Evolutionary conservation across 1,140 invertebrate genomes (phyloP), one percentile per base, ranked within the genome.

Genomic region (Sinonovacula constricta): DNA sequence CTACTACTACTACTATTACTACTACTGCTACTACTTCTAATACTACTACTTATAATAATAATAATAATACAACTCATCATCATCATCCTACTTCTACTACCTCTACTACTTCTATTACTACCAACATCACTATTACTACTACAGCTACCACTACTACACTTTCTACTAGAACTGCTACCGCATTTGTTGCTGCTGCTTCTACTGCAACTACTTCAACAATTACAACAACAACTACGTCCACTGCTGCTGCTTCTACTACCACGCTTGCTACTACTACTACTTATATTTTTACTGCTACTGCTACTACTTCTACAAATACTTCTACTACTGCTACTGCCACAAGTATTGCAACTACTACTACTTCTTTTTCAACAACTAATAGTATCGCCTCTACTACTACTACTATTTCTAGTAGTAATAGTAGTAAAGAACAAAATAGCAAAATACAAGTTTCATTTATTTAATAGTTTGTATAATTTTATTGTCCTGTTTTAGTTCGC

Each of bases 401-500:
- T 84, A 87, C 12, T 75, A 18, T 14, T 81, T 68, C n/a, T 84
- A 59, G 57, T 81, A 87, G 3, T 49, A 54, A 34, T 86, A 83
- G 18, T 86, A 34, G 30, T 80, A 68, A n/a, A n/a, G n/a, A n/a
- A n/a, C n/a, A n/a, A n/a, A n/a, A n/a, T n/a, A n/a, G n/a, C n/a
- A n/a, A n/a, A n/a, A n/a, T n/a, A n/a, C n/a, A n/a, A n/a, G n/a
- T n/a, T n/a, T n/a, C n/a, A n/a, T n/a, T n/a, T n/a, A n/a, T n/a
- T n/a, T n/a, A n/a, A n/a, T n/a, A n/a, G n/a, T n/a, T n/a, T n/a
- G n/a, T n/a, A n/a, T n/a, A n/a, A n/a, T n/a, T n/a, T n/a, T n/a
- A n/a, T n/a, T n/a, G n/a, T n/a, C n/a, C n/a, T n/a, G n/a, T n/a
- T n/a, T n/a, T n/a, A n/a, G n/a, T n/a, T n/a, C n/a, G n/a, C n/a